phyloP scores from a whole-genome alignment of 2,113 vertebrate genomes.

The Fukomys damarensis region DNA sequence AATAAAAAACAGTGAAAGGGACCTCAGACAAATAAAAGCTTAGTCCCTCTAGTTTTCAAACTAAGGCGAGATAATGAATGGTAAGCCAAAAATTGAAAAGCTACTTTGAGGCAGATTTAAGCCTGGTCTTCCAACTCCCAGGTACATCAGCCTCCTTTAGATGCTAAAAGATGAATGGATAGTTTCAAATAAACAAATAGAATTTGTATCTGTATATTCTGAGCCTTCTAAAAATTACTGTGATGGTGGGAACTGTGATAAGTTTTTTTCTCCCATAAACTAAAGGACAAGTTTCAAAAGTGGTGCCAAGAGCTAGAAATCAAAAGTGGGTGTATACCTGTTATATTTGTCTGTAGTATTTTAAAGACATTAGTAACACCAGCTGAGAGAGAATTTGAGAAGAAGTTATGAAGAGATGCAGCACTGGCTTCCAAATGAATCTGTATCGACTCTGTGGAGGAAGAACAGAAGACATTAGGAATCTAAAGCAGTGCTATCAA shows the following conservation, averaged over 20 bases:
- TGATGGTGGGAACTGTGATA: background rate
- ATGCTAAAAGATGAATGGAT: background rate
- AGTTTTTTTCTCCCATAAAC: background rate
- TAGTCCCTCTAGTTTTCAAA: background rate
- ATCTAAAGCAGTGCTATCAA: background rate
- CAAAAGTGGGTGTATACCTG: constrained; percentile 85
- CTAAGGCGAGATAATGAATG: background rate
- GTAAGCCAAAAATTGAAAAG: background rate
- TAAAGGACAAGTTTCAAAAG: background rate
- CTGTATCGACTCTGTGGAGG: constrained; percentile 86
- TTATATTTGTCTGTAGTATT: constrained; percentile 92
- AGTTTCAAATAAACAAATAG: background rate
- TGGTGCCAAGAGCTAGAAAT: background rate
- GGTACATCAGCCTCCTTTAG: background rate
- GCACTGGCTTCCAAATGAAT: constrained; percentile 93
- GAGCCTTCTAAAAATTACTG: background rate
- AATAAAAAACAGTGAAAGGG: background rate
- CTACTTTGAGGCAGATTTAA: background rate
- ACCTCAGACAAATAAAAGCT: background rate
- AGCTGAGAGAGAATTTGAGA: constrained; percentile 90
- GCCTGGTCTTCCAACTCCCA: background rate
- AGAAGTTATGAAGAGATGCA: constrained; percentile 91
- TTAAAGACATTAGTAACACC: constrained; percentile 92
- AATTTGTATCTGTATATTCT: background rate
- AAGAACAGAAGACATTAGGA: background rate